Percentiles rank a stretch among this genome's conserved stretches.
phyloP scores from a whole-genome alignment of 1,140 invertebrate species.

The Aporrectodea caliginosa region DNA sequence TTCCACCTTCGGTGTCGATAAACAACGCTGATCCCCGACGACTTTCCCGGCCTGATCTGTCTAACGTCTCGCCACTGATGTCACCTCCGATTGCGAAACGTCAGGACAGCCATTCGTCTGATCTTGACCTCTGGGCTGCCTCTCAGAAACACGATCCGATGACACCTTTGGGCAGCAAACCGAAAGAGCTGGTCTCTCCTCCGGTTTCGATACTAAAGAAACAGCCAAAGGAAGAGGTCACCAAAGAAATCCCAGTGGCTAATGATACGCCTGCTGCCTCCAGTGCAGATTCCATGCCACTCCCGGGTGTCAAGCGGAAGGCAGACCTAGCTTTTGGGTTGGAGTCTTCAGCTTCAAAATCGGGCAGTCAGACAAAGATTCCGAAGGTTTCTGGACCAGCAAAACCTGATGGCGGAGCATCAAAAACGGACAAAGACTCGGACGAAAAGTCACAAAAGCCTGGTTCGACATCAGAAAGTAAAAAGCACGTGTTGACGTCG shows the following conservation, averaged over 20 bases:
- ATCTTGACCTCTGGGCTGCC: not conserved
- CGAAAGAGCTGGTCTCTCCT: conserved; percentile 13
- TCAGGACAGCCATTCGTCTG: not conserved
- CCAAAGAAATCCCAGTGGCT: not conserved
- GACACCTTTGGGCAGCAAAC: not conserved
- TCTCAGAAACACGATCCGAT: not conserved
- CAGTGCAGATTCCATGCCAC: not conserved
- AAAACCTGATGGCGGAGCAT: too few species aligned
- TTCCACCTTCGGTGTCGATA: not conserved
- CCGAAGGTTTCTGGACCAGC: not conserved
- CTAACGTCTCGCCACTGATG: not conserved
- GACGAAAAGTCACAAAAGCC: too few species aligned
- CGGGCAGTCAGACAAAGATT: not conserved
- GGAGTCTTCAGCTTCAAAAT: not conserved
- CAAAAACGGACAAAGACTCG: too few species aligned
- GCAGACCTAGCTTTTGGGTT: not conserved
- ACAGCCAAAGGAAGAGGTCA: not conserved
- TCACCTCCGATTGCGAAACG: not conserved
- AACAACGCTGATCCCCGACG: not conserved
- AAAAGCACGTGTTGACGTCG: too few species aligned
- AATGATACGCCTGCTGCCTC: not conserved
- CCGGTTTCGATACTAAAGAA: conserved; percentile 22
- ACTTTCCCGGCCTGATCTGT: not conserved
- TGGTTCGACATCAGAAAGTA: too few species aligned
- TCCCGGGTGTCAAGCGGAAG: not conserved